Percentiles rank a stretch among this genome's conserved stretches.
Evolutionary conservation across 2,888 invertebrate species (phyloP).

Genomic region (Anarsia innoxiella): DNA sequence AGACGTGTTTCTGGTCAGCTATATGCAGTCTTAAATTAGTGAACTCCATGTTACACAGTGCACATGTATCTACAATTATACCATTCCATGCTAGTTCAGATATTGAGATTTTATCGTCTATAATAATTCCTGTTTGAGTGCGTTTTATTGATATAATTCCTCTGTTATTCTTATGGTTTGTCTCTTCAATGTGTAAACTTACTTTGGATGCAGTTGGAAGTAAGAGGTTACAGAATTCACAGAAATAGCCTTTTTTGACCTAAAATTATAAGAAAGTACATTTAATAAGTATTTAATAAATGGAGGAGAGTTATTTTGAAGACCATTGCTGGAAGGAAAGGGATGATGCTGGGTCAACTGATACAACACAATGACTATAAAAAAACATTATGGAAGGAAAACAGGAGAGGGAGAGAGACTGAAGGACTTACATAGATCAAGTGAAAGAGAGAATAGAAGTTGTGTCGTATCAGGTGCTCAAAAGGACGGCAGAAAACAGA

Average conservation of each 20-base stretch:
- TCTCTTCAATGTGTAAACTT: conserved; percentile 26
- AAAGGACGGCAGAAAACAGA: no score
- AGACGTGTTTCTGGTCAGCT: conserved; percentile 25
- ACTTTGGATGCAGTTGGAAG: conserved; percentile 27
- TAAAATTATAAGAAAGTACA: conserved; percentile 22
- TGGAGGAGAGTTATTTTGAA: not conserved
- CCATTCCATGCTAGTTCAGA: conserved; percentile 39
- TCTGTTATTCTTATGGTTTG: conserved; percentile 24
- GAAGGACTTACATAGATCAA: no score
- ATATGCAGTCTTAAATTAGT: conserved; percentile 29
- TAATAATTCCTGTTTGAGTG: conserved; percentile 20
- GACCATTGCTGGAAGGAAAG: not conserved
- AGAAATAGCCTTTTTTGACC: conserved; percentile 40
- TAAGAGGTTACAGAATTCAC: conserved; percentile 36
- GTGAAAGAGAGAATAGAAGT: no score
- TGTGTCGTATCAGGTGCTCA: no score
- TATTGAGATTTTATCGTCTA: conserved; percentile 25
- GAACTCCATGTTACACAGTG: conserved; percentile 38
- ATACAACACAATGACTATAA: no score
- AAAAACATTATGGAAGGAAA: no score
- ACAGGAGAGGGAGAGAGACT: no score
- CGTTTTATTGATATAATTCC: conserved; percentile 18
- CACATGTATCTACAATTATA: conserved; percentile 33
- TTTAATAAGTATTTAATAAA: no score
- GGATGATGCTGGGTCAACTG: no score